Evolutionary conservation across 2,888 invertebrate species (phyloP), one percentile per base, ranked within the genome.

Genomic region (Papilio demoleus): DNA sequence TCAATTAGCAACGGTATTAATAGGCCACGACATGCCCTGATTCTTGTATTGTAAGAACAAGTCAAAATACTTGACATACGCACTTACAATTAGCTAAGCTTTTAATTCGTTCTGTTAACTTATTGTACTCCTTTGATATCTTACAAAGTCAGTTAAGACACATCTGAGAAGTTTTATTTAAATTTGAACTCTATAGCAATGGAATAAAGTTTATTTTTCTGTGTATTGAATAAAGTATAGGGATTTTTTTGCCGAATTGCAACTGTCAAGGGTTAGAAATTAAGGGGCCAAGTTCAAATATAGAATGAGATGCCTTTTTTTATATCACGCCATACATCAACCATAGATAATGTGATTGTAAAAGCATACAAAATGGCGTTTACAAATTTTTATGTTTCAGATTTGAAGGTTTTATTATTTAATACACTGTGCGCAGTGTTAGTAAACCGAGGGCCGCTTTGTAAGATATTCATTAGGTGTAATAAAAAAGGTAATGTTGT

Each of bases 371-470:
- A 85, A 82, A 78, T 71, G 73, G 72, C 82, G 85, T 86, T 88
- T 88, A 91, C 90, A 90, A 90, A 88, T 90, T 91, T 90, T 91
- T 87, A 89, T 87, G 85, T 84, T 81, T 79, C 73, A 76, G 81
- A 79, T 86, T 83, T 84, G 73, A 87, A 53, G 86, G 83, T 78
- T 88, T 88, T 87, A 87, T 88, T 87, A 85, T 90, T 90, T 90
- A 85, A 89, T 88, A 87, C 82, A 88, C 80, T 88, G 79, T 78
- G 70, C 74, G 56, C 31, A 68, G 60, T 72, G 70, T 72, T 73
- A 53, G 67, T 70, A 70, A 68, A 34, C 42, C 66, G 71, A 70
- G 73, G 70, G 50, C 59, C 71, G 71, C 68, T 65, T 72, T 75
- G 76, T 71, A 81, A 78, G 76, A 82, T 86, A 88, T 90, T 90